Percentiles rank a stretch among this genome's conserved stretches.
Evolutionary conservation across 2,113 vertebrate species (phyloP).

Genomic region (Marcusenius ussheri): DNA sequence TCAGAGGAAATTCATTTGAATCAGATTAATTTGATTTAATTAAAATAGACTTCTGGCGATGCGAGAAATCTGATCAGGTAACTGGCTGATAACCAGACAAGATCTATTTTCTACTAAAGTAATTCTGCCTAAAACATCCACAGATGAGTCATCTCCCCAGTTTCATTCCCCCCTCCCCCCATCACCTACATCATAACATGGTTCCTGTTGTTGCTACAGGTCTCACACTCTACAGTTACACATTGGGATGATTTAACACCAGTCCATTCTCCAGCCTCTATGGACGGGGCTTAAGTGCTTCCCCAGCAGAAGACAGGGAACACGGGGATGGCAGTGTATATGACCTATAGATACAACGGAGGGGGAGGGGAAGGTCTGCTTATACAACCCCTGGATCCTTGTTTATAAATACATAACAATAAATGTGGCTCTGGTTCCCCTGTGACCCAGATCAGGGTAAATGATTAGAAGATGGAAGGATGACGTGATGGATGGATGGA

Average conservation of each 20-base stretch:
- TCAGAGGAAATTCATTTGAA: background rate
- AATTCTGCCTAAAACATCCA: background rate
- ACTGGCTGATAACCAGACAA: background rate
- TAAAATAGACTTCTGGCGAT: background rate
- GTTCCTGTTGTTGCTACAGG: background rate
- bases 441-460: background rate
- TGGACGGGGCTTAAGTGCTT: background rate
- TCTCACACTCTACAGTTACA: background rate
- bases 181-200: background rate
- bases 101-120: background rate
- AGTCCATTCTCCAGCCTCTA: background rate
- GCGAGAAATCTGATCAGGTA: background rate
- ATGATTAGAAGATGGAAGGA: background rate
- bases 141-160: background rate
- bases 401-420: background rate
- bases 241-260: background rate
- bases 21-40: background rate
- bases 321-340: background rate
- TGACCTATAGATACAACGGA: background rate
- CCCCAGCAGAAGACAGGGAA: background rate
- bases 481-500: background rate
- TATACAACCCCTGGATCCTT: background rate
- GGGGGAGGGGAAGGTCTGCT: background rate
- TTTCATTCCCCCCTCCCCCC: background rate
- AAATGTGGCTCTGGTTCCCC: background rate